Evolutionary conservation across 1,140 invertebrate species (phyloP).

Genomic region (Drosophila jambulina): DNA sequence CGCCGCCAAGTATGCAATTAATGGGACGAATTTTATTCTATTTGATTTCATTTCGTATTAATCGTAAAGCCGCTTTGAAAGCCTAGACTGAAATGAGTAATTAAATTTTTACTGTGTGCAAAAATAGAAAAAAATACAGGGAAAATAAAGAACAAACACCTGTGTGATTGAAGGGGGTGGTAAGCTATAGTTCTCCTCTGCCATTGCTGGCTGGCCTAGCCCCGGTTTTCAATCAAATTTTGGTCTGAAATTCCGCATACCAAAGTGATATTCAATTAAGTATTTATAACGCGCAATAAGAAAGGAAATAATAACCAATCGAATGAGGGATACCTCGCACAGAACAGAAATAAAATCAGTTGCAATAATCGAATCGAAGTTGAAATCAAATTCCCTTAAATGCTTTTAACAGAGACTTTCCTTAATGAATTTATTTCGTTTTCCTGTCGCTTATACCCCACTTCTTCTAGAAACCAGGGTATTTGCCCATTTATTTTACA

Average conservation of each 20-base stretch:
- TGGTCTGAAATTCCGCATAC: conserved; percentile 25
- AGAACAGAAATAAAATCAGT: background rate
- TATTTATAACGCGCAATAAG: conserved; percentile 44
- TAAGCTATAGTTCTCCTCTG: background rate
- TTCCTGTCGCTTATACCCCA: background rate
- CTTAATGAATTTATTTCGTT: background rate
- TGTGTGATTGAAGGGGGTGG: conserved; percentile 15
- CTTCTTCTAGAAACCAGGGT: background rate
- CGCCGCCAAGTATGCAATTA: conserved; percentile 56
- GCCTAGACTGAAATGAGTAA: conserved; percentile 18
- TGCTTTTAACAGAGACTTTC: background rate
- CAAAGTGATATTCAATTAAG: conserved; percentile 48
- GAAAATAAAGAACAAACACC: conserved; percentile 23
- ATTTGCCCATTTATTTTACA: conserved; percentile 13
- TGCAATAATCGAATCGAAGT: background rate
- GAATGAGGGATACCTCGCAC: conserved; percentile 6
- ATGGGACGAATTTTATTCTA: conserved; percentile 37
- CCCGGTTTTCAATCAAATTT: conserved; percentile 44
- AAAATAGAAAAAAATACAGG: conserved; percentile 13
- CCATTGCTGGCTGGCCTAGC: conserved; percentile 6
- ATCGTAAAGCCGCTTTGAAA: conserved; percentile 19
- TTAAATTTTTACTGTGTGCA: conserved; percentile 3
- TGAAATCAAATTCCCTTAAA: background rate
- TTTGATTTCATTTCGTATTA: conserved; percentile 30
- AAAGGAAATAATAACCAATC: background rate